These are phyloP conservation scores for Ambastaia sidthimunki DNA, from an alignment of 2,797 vertebrate species.

Conservation along the genomic window DNA sequence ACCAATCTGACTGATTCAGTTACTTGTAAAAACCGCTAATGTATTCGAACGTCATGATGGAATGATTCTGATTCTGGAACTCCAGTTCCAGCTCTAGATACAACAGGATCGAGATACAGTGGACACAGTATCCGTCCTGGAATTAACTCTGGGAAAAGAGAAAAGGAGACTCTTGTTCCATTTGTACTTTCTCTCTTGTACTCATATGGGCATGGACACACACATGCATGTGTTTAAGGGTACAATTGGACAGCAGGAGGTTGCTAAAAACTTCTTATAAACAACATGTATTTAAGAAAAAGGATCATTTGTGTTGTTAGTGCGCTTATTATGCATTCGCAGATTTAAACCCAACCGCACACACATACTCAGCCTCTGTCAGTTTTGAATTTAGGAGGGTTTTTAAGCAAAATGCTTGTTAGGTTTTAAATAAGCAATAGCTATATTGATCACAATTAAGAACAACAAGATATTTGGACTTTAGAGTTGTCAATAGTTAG, in stretches of 20 bases:
- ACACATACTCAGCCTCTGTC: not conserved
- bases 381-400: not conserved
- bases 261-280: conserved; percentile 14
- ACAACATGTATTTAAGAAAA: conserved; percentile 6
- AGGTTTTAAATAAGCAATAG: too few relatives aligned
- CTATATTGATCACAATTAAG: too few relatives aligned
- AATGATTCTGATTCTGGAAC: not conserved
- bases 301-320: not conserved
- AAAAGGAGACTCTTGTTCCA: not conserved
- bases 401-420: too few relatives aligned
- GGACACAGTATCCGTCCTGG: conserved; percentile 26
- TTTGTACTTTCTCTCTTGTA: not conserved
- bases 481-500: too few relatives aligned
- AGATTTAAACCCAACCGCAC: not conserved
- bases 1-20: not conserved
- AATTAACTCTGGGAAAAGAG: conserved; percentile 16
- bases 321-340: not conserved
- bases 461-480: too few relatives aligned
- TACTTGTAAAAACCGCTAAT: not conserved
- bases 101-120: too few relatives aligned
- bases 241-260: not conserved
- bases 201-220: not conserved
- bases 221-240: not conserved
- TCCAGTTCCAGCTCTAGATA: not conserved
- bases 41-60: not conserved